Percentiles rank a stretch among this genome's conserved stretches.
Conservation (phyloP, 2,888 invertebrate genomes). For the Parnassius apollo region DNA sequence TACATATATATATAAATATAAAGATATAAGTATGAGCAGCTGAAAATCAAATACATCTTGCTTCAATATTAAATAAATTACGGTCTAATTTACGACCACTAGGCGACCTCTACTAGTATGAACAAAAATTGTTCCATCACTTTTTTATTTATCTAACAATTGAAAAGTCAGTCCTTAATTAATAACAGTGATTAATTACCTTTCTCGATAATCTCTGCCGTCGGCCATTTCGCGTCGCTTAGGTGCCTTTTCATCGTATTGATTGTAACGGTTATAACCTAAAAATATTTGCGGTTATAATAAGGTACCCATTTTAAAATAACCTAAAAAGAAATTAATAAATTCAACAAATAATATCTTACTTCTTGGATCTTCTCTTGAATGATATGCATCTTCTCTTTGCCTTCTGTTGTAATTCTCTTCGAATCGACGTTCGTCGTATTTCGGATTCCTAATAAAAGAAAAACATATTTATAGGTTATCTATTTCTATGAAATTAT, state of each 20-base stretch:
- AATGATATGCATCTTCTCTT: conserved; percentile 53
- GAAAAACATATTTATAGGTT: too few relatives aligned
- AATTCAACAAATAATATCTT: background rate
- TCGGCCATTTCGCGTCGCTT: conserved; percentile 58
- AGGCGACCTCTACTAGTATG: too few relatives aligned
- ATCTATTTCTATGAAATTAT: too few relatives aligned
- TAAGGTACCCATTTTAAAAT: background rate
- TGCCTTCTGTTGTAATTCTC: conserved; percentile 57
- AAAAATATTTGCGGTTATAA: conserved; percentile 11
- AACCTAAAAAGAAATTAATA: background rate
- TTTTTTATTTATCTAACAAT: too few relatives aligned
- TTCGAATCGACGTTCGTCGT: conserved; percentile 45
- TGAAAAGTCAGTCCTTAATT: too few relatives aligned
- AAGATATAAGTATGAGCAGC: too few relatives aligned
- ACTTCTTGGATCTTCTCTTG: conserved; percentile 63
- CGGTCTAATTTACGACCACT: too few relatives aligned
- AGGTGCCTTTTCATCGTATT: conserved; percentile 57
- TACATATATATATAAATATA: too few relatives aligned
- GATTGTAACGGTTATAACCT: conserved; percentile 62
- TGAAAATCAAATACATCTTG: too few relatives aligned
- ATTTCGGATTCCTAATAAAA: conserved; percentile 48
- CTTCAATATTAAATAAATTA: too few relatives aligned
- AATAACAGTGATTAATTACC: conserved; percentile 28
- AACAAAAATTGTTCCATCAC: too few relatives aligned
- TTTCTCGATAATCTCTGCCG: conserved; percentile 54